Evolutionary conservation across 2,888 invertebrate genomes (phyloP).

Genomic region (Eupelmus urozonus): DNA sequence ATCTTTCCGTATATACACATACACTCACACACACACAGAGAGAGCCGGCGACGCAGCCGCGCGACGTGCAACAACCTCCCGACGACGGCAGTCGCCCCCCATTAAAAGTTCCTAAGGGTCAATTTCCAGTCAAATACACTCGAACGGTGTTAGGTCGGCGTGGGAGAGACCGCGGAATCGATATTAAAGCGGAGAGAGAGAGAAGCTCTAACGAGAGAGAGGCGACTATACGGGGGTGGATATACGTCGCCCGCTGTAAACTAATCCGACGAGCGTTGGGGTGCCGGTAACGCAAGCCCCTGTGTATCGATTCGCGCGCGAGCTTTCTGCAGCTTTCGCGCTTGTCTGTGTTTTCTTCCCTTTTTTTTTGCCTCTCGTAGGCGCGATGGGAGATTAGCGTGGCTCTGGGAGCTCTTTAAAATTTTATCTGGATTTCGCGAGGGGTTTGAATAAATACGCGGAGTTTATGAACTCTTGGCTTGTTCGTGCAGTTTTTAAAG

Average conservation of each 20-base stretch:
- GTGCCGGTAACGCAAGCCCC: slow-evolving; percentile 57
- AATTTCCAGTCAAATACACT: slow-evolving; percentile 72
- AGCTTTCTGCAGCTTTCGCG: no score
- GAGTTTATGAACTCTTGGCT: no score
- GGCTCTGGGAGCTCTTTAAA: not conserved
- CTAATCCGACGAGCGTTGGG: slow-evolving; percentile 46
- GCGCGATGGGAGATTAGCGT: not conserved
- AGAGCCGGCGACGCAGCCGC: not conserved
- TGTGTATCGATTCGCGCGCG: slow-evolving; percentile 60
- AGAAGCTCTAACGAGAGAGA: slow-evolving; percentile 52
- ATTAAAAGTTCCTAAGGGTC: slow-evolving; percentile 71
- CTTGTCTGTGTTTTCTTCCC: not conserved
- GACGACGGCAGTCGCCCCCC: slow-evolving; percentile 48
- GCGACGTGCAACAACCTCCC: not conserved
- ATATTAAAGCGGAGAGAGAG: slow-evolving; percentile 68
- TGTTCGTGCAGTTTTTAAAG: no score
- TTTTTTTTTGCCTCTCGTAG: not conserved
- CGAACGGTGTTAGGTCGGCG: slow-evolving; percentile 63
- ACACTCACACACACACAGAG: no score
- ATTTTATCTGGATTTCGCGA: no score
- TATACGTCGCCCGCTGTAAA: slow-evolving; percentile 42
- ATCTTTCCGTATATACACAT: slow-evolving; percentile 15
- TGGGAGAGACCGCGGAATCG: slow-evolving; percentile 63
- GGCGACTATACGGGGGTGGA: slow-evolving; percentile 13
- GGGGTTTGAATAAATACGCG: no score